Evolutionary conservation across 2,797 vertebrate species (phyloP), one percentile per base, ranked within the genome.

Genomic region (Falco rusticolus): DNA sequence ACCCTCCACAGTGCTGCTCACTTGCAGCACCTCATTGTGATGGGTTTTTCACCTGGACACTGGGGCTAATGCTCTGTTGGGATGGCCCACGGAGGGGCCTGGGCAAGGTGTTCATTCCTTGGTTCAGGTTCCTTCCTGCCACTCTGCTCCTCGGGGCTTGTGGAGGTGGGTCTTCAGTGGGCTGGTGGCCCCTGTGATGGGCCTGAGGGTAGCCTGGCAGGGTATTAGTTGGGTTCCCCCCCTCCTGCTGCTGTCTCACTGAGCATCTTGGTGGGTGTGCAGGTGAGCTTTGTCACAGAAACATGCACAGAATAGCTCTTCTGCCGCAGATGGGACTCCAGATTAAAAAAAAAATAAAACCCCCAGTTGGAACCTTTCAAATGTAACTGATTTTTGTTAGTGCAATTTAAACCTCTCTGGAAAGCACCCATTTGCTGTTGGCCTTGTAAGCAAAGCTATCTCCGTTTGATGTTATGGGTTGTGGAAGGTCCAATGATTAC

Each of bases 1-100:
- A 9, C 2, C 13, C 11, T 2, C 76, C 13, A 16, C 66, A 29
- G 11, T 53, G 24, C 18, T 65, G 22, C 57, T 75, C 29, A 4
- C 53, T 60, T 9, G 2, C 17, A 37, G n/a, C 26, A 13, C 17
- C 39, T 64, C 11, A 1, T 54, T 3, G 0, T 72, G 33, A 29
- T 50, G 43, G 16, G 6, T 60, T 90, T 90, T 74, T 45, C 57
- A 61, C 10, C 5, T 45, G 66, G 39, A 51, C 26, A 10, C 9
- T 22, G 53, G 9, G 25, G 51, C 41, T 31, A 63, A 83, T 15
- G 31, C 6, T 63, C 7, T 74, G 16, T n/a, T 77, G 50, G 17
- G 26, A 66, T 43, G 63, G 26, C 26, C 18, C 6, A 1, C 29
- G 48, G 41, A 0, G 11, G 57, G 20, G 10, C 16, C n/a, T 41